Conservation (phyloP, 2,113 vertebrate genomes). For the Empidonax traillii region DNA sequence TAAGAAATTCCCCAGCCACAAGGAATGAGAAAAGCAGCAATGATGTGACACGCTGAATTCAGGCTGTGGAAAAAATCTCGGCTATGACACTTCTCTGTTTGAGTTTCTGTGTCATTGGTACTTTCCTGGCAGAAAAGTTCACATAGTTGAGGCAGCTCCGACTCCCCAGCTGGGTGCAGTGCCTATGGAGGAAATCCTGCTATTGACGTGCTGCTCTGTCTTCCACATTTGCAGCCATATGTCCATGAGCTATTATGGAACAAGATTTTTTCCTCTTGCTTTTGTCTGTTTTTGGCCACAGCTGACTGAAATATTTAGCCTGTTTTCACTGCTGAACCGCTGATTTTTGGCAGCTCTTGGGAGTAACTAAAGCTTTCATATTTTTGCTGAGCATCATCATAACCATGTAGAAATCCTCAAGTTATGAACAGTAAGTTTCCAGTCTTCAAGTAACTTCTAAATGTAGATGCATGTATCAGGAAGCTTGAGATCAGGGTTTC, state of each 20-base stretch:
- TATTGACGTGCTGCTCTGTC: neutral
- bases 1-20: neutral
- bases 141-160: neutral
- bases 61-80: conserved; percentile 25
- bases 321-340: neutral
- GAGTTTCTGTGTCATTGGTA: neutral
- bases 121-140: neutral
- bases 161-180: neutral
- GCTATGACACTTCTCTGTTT: neutral
- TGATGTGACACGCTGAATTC: neutral
- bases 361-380: neutral
- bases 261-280: neutral
- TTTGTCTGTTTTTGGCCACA: neutral
- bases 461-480: neutral
- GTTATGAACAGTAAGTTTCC: neutral
- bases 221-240: neutral
- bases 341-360: neutral
- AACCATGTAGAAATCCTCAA: neutral
- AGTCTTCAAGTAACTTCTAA: neutral
- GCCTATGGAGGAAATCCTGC: neutral
- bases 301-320: neutral
- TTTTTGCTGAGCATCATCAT: neutral
- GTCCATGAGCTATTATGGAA: neutral
- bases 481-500: neutral
- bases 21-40: conserved; percentile 2